Percentiles rank a stretch among this genome's conserved stretches.
Evolutionary conservation across 2,888 invertebrate genomes (phyloP).

Genomic region (Anaspis maculata): DNA sequence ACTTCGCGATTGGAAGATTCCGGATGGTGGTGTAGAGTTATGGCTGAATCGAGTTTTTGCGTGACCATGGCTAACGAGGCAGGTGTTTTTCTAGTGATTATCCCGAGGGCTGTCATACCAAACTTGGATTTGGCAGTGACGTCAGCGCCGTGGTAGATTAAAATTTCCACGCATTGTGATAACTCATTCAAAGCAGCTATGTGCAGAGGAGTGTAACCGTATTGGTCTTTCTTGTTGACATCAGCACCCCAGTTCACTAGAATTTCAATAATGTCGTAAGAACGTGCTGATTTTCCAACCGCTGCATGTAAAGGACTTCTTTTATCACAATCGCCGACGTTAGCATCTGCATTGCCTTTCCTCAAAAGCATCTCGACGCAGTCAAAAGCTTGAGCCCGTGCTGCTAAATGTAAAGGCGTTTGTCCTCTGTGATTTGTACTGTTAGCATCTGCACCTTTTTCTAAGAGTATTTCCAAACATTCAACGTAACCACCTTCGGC

Average conservation of each 20-base stretch:
- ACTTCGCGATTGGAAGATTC: constrained; percentile 72
- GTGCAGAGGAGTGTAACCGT: constrained; percentile 79
- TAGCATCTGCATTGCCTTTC: constrained; percentile 69
- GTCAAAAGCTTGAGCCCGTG: constrained; percentile 69
- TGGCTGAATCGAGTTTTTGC: constrained; percentile 72
- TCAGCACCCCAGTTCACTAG: constrained; percentile 73
- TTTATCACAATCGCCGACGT: constrained; percentile 72
- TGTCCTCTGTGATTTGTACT: constrained; percentile 71
- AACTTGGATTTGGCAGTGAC: constrained; percentile 83
- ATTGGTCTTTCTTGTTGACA: constrained; percentile 76
- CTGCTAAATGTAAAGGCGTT: constrained; percentile 78
- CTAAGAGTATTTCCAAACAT: constrained; percentile 65
- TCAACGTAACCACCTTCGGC: constrained; percentile 82
- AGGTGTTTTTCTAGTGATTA: constrained; percentile 79
- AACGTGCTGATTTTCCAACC: constrained; percentile 72
- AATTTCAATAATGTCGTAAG: constrained; percentile 72
- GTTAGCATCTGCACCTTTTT: constrained; percentile 68
- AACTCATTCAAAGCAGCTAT: constrained; percentile 79
- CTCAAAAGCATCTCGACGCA: constrained; percentile 70
- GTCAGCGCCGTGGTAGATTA: constrained; percentile 79
- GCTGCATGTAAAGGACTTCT: constrained; percentile 77
- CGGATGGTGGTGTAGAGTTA: constrained; percentile 69
- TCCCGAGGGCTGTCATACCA: constrained; percentile 76
- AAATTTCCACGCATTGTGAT: constrained; percentile 74
- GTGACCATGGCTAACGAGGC: constrained; percentile 76